Conservation (phyloP, 2,888 invertebrate genomes). For the Priocnemis perturbator region DNA sequence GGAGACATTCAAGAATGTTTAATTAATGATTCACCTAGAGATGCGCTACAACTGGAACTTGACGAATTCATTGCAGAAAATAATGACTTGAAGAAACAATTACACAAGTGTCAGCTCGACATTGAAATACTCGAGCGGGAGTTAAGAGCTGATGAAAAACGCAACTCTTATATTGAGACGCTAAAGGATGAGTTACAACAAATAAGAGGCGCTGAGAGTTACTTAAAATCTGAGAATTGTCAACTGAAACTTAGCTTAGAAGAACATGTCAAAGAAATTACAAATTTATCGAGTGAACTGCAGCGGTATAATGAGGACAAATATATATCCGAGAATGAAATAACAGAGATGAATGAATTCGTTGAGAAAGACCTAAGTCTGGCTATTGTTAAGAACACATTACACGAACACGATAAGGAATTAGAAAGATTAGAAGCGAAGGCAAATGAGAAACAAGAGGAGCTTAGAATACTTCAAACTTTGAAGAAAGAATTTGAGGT, state of each 20-base stretch:
- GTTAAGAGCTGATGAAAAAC: constrained; percentile 49
- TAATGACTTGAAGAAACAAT: constrained; percentile 56
- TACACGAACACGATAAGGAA: no score
- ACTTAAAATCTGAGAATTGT: constrained; percentile 45
- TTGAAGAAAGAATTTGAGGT: no score
- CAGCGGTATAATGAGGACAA: constrained; percentile 47
- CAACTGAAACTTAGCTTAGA: constrained; percentile 45
- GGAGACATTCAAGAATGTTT: no score
- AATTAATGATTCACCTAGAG: no score
- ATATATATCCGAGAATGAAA: constrained; percentile 31
- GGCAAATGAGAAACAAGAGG: not conserved
- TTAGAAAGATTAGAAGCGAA: not conserved
- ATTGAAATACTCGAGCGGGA: constrained; percentile 62
- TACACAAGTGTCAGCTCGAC: constrained; percentile 57
- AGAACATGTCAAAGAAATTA: constrained; percentile 33
- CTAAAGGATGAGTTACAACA: constrained; percentile 36
- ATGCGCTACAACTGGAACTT: not conserved
- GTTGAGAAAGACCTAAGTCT: constrained; percentile 29
- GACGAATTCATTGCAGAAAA: constrained; percentile 48
- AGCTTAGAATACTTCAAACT: no score
- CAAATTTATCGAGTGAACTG: constrained; percentile 46
- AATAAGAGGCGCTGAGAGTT: constrained; percentile 27
- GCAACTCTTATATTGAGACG: constrained; percentile 27
- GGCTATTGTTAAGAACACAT: no score
- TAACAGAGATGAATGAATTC: constrained; percentile 30